These are phyloP conservation scores for Protaetia brevitarsis DNA, from an alignment of 1,140 invertebrate genomes.

Conservation along the genomic window DNA sequence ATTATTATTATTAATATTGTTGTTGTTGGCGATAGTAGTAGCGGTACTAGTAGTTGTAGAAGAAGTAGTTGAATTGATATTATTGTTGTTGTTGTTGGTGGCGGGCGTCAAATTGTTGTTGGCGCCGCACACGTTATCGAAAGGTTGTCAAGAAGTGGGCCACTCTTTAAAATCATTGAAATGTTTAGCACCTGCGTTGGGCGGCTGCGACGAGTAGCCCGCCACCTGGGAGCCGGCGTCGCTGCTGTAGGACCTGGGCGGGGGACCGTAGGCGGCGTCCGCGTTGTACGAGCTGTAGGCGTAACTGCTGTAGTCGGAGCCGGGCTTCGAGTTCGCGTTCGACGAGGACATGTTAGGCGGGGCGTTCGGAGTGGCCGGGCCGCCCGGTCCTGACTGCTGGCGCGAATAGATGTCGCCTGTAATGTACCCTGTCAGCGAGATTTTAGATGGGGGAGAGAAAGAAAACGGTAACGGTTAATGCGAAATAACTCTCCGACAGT, in stretches of 20 bases:
- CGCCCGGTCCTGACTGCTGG: constrained; percentile 43
- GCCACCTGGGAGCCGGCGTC: constrained; percentile 45
- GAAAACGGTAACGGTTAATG: constrained; percentile 21
- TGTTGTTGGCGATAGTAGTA: no score
- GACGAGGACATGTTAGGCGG: constrained; percentile 45
- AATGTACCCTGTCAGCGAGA: constrained; percentile 45
- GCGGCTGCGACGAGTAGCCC: constrained; percentile 43
- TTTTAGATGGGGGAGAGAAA: no score
- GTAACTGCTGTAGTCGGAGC: constrained; percentile 43
- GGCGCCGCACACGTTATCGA: constrained; percentile 35
- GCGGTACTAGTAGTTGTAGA: no score
- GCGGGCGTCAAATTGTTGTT: constrained; percentile 35
- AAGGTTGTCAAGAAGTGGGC: constrained; percentile 51
- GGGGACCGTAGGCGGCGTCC: constrained; percentile 41
- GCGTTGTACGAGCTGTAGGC: constrained; percentile 37
- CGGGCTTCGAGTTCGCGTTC: constrained; percentile 40
- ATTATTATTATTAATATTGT: no score
- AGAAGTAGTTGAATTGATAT: constrained; percentile 2
- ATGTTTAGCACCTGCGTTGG: constrained; percentile 50
- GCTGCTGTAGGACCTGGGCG: constrained; percentile 43
- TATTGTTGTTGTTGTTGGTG: constrained; percentile 32
- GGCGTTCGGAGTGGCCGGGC: constrained; percentile 43
- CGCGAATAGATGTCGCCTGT: constrained; percentile 48
- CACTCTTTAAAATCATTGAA: constrained; percentile 51
- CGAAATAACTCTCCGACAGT: background rate